These are phyloP conservation scores for Cecropterus lyciades DNA, from an alignment of 1,140 invertebrate species.

Conservation along the genomic window DNA sequence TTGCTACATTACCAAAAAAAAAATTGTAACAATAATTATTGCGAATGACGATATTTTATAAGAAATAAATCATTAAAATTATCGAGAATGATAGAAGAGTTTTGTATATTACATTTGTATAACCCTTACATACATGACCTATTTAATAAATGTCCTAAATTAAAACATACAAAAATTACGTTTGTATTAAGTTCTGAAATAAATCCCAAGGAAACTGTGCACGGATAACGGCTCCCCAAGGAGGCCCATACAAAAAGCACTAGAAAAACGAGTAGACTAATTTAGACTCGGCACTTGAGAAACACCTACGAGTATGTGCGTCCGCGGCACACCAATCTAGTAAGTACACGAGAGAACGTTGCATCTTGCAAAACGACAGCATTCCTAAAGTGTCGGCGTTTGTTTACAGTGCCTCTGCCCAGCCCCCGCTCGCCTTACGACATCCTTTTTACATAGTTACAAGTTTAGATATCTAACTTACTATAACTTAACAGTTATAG, in stretches of 20 bases:
- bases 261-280: constrained; percentile 6
- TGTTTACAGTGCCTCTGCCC: constrained; percentile 2
- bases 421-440: constrained; percentile 10
- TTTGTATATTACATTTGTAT: too few relatives aligned
- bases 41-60: too few relatives aligned
- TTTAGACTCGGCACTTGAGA: background rate
- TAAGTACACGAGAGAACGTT: constrained; percentile 4
- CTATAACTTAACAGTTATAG: too few relatives aligned
- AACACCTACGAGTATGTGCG: background rate
- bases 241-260: background rate
- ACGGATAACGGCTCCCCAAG: background rate
- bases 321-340: background rate
- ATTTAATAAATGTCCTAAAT: too few relatives aligned
- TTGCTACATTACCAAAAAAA: too few relatives aligned
- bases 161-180: too few relatives aligned
- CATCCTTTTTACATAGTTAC: constrained; percentile 20
- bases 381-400: constrained; percentile 44
- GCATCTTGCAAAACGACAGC: constrained; percentile 46
- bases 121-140: too few relatives aligned
- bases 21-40: too few relatives aligned
- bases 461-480: too few relatives aligned
- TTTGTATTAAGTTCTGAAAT: background rate
- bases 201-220: background rate
- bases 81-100: too few relatives aligned
- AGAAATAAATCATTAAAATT: too few relatives aligned